Evolutionary conservation across 2,888 invertebrate species (phyloP).

Genomic region (Oscheius sp.): DNA sequence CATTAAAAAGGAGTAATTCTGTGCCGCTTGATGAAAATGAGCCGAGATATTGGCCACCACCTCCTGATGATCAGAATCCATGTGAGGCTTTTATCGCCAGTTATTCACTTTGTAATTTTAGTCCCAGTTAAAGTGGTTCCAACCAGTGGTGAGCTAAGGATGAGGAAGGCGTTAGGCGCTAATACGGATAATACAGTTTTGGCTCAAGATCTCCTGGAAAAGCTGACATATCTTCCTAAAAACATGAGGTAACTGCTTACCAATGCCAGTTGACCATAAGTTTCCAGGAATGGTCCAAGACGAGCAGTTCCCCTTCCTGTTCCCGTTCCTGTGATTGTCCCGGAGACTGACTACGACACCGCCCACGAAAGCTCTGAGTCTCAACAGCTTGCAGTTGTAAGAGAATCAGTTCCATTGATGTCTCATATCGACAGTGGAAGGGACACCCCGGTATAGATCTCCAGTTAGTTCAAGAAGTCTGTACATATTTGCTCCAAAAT

Average conservation of each 20-base stretch:
- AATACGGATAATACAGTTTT: conserved; percentile 48
- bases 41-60: conserved; percentile 41
- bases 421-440: conserved; percentile 24
- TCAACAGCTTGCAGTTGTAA: not conserved
- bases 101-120: not conserved
- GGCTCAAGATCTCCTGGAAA: conserved; percentile 54
- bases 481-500: conserved; percentile 2
- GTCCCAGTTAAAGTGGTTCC: too few relatives aligned
- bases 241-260: not conserved
- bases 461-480: not conserved
- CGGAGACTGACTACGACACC: not conserved
- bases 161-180: conserved; percentile 53
- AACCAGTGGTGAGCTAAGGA: conserved; percentile 38
- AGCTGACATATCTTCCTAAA: conserved; percentile 37
- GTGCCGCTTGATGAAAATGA: conserved; percentile 43
- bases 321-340: not conserved
- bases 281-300: not conserved
- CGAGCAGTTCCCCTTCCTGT: not conserved
- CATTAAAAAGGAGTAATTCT: conserved; percentile 65
- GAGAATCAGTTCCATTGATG: conserved; percentile 12
- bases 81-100: not conserved
- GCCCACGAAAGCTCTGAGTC: not conserved
- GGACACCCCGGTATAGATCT: conserved; percentile 25
- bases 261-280: not conserved
- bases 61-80: conserved; percentile 27